These are phyloP conservation scores for Lithophane leautieri DNA, from an alignment of 2,888 invertebrate species.

Conservation along the genomic window DNA sequence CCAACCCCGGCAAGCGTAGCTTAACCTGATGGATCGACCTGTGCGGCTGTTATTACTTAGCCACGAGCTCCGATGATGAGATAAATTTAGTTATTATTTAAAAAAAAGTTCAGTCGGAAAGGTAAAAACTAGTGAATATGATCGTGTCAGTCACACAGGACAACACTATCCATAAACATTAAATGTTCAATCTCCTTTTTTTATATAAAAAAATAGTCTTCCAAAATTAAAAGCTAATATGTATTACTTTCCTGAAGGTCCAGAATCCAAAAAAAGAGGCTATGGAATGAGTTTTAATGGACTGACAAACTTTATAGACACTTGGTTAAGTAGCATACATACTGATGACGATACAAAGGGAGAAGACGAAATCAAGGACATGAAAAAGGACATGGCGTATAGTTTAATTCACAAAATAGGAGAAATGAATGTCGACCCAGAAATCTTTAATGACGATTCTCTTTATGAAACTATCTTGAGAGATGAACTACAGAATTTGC, in stretches of 20 bases:
- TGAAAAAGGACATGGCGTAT: conserved; percentile 70
- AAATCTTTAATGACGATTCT: conserved; percentile 73
- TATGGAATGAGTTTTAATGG: conserved; percentile 55
- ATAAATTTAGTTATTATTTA: background rate
- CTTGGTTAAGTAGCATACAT: conserved; percentile 72
- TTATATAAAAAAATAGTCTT: background rate
- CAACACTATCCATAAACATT: background rate
- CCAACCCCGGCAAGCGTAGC: too few species aligned
- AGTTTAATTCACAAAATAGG: conserved; percentile 73
- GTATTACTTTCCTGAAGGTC: conserved; percentile 3
- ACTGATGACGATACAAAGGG: conserved; percentile 48
- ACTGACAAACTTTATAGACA: conserved; percentile 67
- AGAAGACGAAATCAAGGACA: conserved; percentile 60
- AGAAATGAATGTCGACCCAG: conserved; percentile 76
- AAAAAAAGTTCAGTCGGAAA: background rate
- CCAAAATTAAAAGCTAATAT: background rate
- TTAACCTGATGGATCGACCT: too few species aligned
- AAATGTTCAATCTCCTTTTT: background rate
- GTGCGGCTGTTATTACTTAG: too few species aligned
- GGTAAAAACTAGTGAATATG: background rate
- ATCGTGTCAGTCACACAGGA: background rate
- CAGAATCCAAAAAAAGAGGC: background rate
- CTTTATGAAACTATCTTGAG: conserved; percentile 73
- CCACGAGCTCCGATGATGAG: too few species aligned
- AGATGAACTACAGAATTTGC: conserved; percentile 73